Conservation (phyloP, 2,888 invertebrate genomes). For the Xanthia togata region DNA sequence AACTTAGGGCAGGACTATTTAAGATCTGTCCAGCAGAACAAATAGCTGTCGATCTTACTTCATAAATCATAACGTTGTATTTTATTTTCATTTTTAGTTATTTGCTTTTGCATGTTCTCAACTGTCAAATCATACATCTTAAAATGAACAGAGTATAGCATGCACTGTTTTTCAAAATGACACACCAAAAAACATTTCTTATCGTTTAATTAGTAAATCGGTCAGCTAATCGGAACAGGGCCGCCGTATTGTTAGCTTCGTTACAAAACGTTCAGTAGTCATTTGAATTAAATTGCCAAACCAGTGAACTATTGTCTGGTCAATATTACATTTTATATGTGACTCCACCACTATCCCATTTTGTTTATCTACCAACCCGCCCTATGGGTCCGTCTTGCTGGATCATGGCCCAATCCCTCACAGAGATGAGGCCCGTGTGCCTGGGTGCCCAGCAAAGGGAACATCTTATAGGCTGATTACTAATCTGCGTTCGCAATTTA, state of each 20-base stretch:
- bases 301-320: slow-evolving; percentile 31
- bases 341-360: neutral
- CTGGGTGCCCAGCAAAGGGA: no score
- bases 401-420: neutral
- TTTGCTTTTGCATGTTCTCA: neutral
- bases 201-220: slow-evolving; percentile 42
- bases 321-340: slow-evolving; percentile 1
- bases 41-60: neutral
- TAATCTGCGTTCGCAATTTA: no score
- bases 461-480: no score
- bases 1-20: neutral
- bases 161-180: slow-evolving; percentile 14
- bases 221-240: slow-evolving; percentile 45
- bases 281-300: slow-evolving; percentile 50
- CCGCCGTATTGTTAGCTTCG: slow-evolving; percentile 27
- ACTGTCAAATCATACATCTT: neutral
- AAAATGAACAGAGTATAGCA: neutral
- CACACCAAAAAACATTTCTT: slow-evolving; percentile 30
- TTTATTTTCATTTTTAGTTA: neutral
- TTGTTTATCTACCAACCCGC: neutral
- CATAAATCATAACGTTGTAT: neutral
- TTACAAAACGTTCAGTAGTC: slow-evolving; percentile 36
- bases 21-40: neutral
- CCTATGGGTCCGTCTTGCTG: neutral
- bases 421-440: neutral